A percentile compares a stretch with the other conserved stretches of the same genome.
These are phyloP conservation scores for Heliopora coerulea DNA, from an alignment of 92 coral and sea anemone species.

Conservation along the genomic window DNA sequence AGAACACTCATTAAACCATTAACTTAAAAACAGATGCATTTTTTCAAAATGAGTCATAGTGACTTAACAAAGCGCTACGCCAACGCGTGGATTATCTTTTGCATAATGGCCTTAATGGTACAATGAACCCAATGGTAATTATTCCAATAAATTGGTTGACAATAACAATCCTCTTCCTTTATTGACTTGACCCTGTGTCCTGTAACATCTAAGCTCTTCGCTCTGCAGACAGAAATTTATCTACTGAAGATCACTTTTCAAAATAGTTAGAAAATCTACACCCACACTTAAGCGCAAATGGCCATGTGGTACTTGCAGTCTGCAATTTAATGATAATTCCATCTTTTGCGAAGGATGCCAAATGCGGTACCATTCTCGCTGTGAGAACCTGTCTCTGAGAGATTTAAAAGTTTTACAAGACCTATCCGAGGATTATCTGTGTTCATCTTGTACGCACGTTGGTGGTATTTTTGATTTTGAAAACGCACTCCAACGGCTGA, in stretches of 20 bases:
- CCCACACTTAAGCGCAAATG: neutral
- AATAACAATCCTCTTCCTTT: no score
- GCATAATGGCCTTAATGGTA: no score
- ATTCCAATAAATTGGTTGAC: no score
- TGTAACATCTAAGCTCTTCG: no score
- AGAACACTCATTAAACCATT: no score
- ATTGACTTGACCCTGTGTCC: no score
- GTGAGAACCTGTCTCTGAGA: neutral
- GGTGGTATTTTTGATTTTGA: neutral
- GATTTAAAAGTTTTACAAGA: neutral
- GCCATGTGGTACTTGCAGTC: conserved; percentile 13
- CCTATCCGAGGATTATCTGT: neutral
- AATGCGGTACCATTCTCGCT: neutral
- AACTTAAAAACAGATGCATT: no score
- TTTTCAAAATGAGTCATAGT: no score
- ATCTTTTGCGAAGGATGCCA: conserved; percentile 3
- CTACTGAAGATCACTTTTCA: neutral
- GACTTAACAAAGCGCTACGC: no score
- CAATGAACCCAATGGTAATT: no score
- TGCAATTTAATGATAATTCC: conserved; percentile 3
- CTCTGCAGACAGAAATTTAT: no score
- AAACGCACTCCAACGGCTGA: neutral
- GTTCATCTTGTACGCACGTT: neutral
- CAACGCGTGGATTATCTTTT: no score
- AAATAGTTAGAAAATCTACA: conserved; percentile 17